These are phyloP conservation scores for Monopis laevigella DNA, from an alignment of 2,888 invertebrate species.

Conservation along the genomic window DNA sequence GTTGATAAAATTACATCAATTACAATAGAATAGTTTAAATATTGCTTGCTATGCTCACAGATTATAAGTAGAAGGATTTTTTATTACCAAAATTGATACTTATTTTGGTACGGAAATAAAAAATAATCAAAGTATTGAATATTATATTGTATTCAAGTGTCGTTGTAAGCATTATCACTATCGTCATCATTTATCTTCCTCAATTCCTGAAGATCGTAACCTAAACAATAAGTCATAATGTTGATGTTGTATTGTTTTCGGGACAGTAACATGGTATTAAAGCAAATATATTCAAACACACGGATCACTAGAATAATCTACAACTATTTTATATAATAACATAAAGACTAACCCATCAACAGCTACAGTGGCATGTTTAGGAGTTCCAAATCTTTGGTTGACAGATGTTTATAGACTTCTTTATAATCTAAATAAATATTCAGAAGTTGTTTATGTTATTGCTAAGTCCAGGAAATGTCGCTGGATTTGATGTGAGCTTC, in stretches of 20 bases:
- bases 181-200: too few species aligned
- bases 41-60: neutral
- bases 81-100: too few species aligned
- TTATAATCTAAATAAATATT: slow-evolving; percentile 46
- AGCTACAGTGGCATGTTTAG: slow-evolving; percentile 29
- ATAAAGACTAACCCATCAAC: slow-evolving; percentile 14
- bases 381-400: slow-evolving; percentile 36
- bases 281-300: neutral
- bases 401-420: slow-evolving; percentile 41
- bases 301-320: neutral
- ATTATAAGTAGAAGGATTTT: too few species aligned
- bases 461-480: slow-evolving; percentile 30
- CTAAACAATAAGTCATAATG: neutral
- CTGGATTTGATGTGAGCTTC: slow-evolving; percentile 14
- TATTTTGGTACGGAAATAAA: too few species aligned
- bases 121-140: too few species aligned
- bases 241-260: neutral
- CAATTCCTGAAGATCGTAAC: neutral
- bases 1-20: too few species aligned
- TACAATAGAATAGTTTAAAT: neutral
- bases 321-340: neutral
- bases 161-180: too few species aligned
- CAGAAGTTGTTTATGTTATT: slow-evolving; percentile 39
- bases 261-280: neutral
- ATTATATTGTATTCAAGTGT: too few species aligned